phyloP scores from a whole-genome alignment of 2,113 vertebrate species.

The Micronisus gabar region DNA sequence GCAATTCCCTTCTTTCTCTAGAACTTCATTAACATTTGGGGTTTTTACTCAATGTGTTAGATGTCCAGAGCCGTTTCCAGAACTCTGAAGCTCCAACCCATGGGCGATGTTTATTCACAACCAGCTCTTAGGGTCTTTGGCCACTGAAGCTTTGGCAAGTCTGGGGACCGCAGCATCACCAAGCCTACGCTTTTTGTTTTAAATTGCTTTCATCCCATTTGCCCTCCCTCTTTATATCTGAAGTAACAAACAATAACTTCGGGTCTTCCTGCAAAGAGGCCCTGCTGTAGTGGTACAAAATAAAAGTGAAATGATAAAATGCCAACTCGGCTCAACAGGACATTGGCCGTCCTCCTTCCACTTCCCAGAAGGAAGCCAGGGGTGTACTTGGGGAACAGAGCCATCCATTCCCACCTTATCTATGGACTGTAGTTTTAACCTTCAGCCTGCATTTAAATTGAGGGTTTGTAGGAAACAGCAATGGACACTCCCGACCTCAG shows the following conservation, averaged over 20 bases:
- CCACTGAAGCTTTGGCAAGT: background rate
- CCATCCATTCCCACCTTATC: background rate
- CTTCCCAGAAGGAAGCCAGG: background rate
- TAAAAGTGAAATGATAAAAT: background rate
- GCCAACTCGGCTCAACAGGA: background rate
- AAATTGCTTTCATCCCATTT: background rate
- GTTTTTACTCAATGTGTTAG: background rate
- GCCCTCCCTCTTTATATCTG: background rate
- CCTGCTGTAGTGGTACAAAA: background rate
- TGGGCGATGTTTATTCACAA: rapidly evolving
- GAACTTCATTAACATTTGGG: background rate
- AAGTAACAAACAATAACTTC: background rate
- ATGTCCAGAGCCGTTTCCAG: background rate
- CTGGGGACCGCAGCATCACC: background rate
- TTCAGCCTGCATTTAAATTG: slow-evolving; percentile 12
- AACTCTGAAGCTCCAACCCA: background rate
- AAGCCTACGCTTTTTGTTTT: background rate
- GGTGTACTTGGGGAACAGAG: background rate
- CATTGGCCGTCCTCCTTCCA: background rate
- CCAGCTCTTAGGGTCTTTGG: rapidly evolving
- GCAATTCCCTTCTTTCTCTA: background rate
- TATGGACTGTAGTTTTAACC: background rate
- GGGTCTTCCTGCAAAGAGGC: background rate
- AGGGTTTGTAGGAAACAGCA: background rate
- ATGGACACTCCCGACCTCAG: background rate